phyloP scores from a whole-genome alignment of 1,140 invertebrate species.

The Cepaea nemoralis region DNA sequence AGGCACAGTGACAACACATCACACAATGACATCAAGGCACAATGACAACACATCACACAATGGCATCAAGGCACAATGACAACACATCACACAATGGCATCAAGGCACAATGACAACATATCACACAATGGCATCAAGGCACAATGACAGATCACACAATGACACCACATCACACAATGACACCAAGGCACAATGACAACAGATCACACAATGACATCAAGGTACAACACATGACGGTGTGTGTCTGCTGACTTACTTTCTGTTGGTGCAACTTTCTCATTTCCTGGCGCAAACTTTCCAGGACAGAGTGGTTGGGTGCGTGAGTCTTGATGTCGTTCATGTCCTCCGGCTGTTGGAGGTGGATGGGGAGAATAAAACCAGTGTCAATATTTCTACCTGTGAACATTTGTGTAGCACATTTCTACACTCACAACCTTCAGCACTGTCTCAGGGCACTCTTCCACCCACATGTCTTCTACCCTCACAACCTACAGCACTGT shows the following conservation, averaged over 20 bases:
- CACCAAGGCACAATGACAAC: neutral
- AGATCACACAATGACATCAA: too few species aligned
- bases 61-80: neutral
- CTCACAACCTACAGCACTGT: too few species aligned
- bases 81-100: neutral
- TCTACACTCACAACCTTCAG: too few species aligned
- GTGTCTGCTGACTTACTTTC: slow-evolving; percentile 55
- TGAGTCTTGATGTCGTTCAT: slow-evolving; percentile 93
- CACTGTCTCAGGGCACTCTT: too few species aligned
- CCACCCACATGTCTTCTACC: too few species aligned
- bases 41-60: too few species aligned
- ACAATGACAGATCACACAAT: neutral
- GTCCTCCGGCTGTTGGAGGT: slow-evolving; percentile 80
- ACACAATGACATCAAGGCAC: too few species aligned
- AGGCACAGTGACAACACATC: neutral
- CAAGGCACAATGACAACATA: too few species aligned
- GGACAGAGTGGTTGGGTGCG: slow-evolving; percentile 92
- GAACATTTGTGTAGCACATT: too few species aligned
- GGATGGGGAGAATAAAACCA: too few species aligned
- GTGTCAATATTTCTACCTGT: too few species aligned
- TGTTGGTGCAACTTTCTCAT: slow-evolving; percentile 82
- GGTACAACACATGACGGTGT: too few species aligned
- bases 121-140: neutral
- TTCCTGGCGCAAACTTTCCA: slow-evolving; percentile 89
- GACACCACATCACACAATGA: neutral